Evolutionary conservation across 2,888 invertebrate species (phyloP).

Genomic region (Hecatera dysodea): DNA sequence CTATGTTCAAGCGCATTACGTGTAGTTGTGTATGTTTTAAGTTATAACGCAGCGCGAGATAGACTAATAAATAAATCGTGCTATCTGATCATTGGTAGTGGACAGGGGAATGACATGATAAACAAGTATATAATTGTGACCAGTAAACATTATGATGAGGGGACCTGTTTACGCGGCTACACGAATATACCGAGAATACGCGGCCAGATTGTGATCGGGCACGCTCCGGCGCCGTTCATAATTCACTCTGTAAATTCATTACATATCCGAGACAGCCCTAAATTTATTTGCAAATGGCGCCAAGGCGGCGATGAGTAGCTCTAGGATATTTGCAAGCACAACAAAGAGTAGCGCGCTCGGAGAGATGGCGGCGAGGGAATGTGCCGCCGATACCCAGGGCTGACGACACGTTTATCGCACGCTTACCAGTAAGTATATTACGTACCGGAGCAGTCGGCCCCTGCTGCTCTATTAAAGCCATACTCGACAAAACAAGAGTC

Average conservation of each 20-base stretch:
- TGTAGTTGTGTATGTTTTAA: slow-evolving; percentile 39
- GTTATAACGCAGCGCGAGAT: slow-evolving; percentile 51
- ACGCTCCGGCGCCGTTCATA: slow-evolving; percentile 84
- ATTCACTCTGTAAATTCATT: slow-evolving; percentile 88
- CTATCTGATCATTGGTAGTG: slow-evolving; percentile 72
- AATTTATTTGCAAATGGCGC: slow-evolving; percentile 90
- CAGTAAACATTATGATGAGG: slow-evolving; percentile 80
- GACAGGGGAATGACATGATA: slow-evolving; percentile 74
- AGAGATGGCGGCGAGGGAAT: slow-evolving; percentile 70
- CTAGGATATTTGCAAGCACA: slow-evolving; percentile 84
- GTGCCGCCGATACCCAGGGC: slow-evolving; percentile 59
- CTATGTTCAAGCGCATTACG: slow-evolving; percentile 40
- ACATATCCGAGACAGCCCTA: slow-evolving; percentile 88
- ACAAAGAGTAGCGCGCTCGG: slow-evolving; percentile 76
- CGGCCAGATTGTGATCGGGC: slow-evolving; percentile 85
- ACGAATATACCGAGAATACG: slow-evolving; percentile 66
- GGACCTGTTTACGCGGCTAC: slow-evolving; percentile 78
- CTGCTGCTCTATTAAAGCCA: slow-evolving; percentile 3
- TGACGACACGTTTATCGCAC: slow-evolving; percentile 54
- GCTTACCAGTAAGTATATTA: slow-evolving; percentile 19
- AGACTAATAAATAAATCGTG: slow-evolving; percentile 73
- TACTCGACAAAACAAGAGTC: neutral
- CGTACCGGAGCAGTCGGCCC: slow-evolving; percentile 1
- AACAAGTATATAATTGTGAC: slow-evolving; percentile 68
- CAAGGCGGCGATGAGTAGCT: slow-evolving; percentile 83